Evolutionary conservation across 2,113 vertebrate genomes (phyloP), one percentile per base, ranked within the genome.

Genomic region (Vimba vimba): DNA sequence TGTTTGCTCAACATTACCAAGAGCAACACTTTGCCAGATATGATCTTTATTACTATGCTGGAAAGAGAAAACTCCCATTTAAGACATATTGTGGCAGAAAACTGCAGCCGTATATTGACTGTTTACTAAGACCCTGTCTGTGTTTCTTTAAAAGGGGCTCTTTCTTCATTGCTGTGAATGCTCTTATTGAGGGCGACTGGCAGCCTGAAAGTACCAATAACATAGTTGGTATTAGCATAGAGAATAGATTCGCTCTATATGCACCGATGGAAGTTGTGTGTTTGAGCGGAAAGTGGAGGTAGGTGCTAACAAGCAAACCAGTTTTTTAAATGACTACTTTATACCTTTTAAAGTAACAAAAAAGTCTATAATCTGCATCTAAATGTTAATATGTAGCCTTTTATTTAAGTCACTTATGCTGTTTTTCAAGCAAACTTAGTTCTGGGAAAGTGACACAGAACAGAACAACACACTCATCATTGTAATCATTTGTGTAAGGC

Each of bases 1-100:
- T 93, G 92, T 94, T 95, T 95, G 93, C 87, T 86, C 82, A 86
- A 91, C 91, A 88, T 90, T 90, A 91, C 90, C 91, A 87, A 79
- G 45, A 79, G 57, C 88, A 88, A 55, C 66, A 88, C 84, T 90
- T 91, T 88, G 82, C 90, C 69, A 87, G 93, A 92, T 91, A 89
- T 87, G 86, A 89, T 90, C 90, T 94, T 95, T 93, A 93, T 94
- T 93, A 91, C 91, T 85, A 89, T 62, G 62, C 80, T 86, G 89
- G 85, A 69, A 76, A 85, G 91, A 87, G 90, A 89, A 92, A 90
- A 89, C 91, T 83, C 91, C 85, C 86, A 90, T 88, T 93, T 87
- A 92, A 91, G 87, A 88, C 84, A 86, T 91, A 90, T 91, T 91
- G 86, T 82, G 86, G 13, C 33, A 82, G 73, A 87, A 86, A 23